Evolutionary conservation across 2,888 invertebrate species (phyloP).

Genomic region (Phengaris arion): DNA sequence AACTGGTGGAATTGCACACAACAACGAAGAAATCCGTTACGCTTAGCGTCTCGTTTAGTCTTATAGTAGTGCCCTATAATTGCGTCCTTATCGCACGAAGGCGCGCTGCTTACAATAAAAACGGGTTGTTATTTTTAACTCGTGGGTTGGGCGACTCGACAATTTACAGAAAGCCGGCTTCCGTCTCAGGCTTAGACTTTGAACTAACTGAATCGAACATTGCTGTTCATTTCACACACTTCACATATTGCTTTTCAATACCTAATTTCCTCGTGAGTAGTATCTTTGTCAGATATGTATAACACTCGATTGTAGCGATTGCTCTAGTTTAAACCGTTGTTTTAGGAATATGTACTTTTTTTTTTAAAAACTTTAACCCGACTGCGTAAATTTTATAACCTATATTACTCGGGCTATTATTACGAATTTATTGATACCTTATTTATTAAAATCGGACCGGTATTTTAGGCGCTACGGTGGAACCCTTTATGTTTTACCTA

Average conservation of each 20-base stretch:
- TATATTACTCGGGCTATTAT: no score
- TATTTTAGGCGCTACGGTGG: no score
- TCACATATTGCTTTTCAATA: background rate
- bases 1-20: slow-evolving; percentile 67
- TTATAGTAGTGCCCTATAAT: slow-evolving; percentile 55
- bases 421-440: no score
- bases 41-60: slow-evolving; percentile 64
- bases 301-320: background rate
- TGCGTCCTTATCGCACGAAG: slow-evolving; percentile 67
- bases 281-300: background rate
- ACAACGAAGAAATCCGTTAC: slow-evolving; percentile 70
- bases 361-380: no score
- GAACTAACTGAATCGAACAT: slow-evolving; percentile 42
- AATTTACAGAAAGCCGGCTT: slow-evolving; percentile 67
- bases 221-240: background rate
- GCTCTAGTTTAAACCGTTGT: background rate
- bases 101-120: slow-evolving; percentile 71
- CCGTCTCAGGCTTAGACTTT: slow-evolving; percentile 60
- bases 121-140: slow-evolving; percentile 78
- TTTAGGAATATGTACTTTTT: background rate
- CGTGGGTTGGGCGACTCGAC: slow-evolving; percentile 66
- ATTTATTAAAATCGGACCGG: no score
- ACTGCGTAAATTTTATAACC: no score
- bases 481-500: no score
- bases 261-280: background rate